Evolutionary conservation across 2,797 vertebrate species (phyloP), one percentile per base, ranked within the genome.

Genomic region (Peromyscus nudipes): DNA sequence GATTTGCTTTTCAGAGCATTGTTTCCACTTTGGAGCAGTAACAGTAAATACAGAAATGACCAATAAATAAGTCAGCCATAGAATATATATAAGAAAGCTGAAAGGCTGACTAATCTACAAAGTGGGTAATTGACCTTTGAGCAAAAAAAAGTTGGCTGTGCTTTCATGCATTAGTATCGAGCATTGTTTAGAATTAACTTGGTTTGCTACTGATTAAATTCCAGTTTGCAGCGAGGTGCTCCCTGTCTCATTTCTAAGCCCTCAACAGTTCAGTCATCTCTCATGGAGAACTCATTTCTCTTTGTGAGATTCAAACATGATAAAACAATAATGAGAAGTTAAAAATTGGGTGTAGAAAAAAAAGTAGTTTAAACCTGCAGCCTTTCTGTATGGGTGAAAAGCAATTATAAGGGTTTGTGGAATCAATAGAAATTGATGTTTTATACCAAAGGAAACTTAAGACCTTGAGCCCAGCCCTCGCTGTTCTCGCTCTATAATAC

Each of bases 371-470:
- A 98, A 96, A 97, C 92, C 92, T 95, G 87, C 62, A 92, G 65
- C 89, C 91, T 97, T 73, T 97, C 92, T 95, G 89, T 93, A 95
- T 75, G 86, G 94, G 55, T 96, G 96, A 97, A 98, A 98, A 98
- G 96, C 95, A 98, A 98, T 98, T 97, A 98, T 80, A 92, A 94
- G 94, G 96, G 76, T 96, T 98, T 98, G 46, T 95, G 93, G 91
- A 96, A 97, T 98, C 96, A 97, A 97, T 98, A 97, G 95, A 97
- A 97, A 97, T 96, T 98, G 97, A 97, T 97, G 92, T 97, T 93
- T 89, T 94, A 90, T 97, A 97, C 92, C 73, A 96, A 96, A 93
- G 96, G 93, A 98, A 93, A 96, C 93, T 91, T 96, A 92, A 94
- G 89, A 89, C 80, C 89, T 95, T 82, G 88, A 98, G 94, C 94